Conservation (phyloP, 2,113 vertebrate species). For the Gymnorhina tibicen region DNA sequence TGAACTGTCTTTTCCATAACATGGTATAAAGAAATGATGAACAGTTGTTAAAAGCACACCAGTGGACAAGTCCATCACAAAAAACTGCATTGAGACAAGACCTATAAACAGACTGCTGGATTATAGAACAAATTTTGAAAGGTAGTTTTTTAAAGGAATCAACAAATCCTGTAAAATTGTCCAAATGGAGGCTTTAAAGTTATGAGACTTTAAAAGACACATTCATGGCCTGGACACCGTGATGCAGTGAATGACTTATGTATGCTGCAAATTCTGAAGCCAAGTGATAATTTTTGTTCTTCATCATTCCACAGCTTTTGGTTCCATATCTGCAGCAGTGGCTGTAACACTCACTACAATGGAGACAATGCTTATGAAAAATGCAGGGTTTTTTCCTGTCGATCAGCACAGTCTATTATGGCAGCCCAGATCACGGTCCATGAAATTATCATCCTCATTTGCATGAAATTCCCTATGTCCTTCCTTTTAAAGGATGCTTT, state of each 20-base stretch:
- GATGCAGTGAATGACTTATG: neutral
- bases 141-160: neutral
- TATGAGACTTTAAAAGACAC: neutral
- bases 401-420: neutral
- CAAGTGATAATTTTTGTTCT: neutral
- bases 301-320: neutral
- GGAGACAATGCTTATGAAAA: neutral
- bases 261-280: neutral
- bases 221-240: fast-evolving
- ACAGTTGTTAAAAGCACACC: neutral
- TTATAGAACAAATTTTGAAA: neutral
- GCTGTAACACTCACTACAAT: neutral
- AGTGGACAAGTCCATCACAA: neutral
- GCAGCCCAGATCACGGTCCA: neutral
- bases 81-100: neutral
- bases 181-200: neutral
- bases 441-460: neutral
- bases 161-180: neutral
- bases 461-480: neutral
- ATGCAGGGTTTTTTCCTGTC: neutral
- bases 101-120: neutral
- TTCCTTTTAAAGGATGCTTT: neutral
- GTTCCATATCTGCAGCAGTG: neutral
- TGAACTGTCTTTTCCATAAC: neutral
- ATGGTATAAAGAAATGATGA: neutral